These are phyloP conservation scores for Brachionus asplanchnoidis DNA, from an alignment of 1,140 invertebrate species.

Conservation along the genomic window DNA sequence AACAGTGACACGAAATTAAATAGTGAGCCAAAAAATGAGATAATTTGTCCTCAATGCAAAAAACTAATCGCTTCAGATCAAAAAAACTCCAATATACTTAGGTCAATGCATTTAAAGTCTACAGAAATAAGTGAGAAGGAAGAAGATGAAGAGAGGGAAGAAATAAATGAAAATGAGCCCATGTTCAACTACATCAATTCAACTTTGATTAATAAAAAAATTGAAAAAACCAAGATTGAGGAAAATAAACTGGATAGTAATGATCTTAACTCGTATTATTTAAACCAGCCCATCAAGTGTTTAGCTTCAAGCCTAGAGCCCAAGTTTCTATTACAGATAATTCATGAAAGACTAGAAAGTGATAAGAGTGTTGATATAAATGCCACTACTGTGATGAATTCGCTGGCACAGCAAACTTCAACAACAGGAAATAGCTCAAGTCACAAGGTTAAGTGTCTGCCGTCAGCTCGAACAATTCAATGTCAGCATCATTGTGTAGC, in stretches of 20 bases:
- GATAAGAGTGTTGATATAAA: conserved; percentile 23
- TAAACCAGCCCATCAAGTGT: conserved; percentile 20
- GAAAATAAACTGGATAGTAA: not conserved
- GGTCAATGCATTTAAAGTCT: not conserved
- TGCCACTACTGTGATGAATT: conserved; percentile 16
- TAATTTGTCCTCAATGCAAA: not conserved
- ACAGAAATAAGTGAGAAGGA: not conserved
- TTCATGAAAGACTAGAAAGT: conserved; percentile 27
- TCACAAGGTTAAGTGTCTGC: conserved; percentile 62
- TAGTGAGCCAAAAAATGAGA: not conserved
- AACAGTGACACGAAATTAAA: not conserved
- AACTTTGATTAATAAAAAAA: not conserved
- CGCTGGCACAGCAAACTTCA: not conserved
- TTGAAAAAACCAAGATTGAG: not conserved
- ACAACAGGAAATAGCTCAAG: not conserved
- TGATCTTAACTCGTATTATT: not conserved
- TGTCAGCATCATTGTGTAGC: conserved; percentile 68
- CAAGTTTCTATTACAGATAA: not conserved
- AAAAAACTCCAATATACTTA: not conserved
- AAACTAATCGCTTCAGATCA: not conserved
- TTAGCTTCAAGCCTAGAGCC: conserved; percentile 13
- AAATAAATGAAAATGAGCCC: not conserved
- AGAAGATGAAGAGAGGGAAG: not conserved
- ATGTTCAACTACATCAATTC: not conserved
- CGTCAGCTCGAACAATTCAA: conserved; percentile 61